phyloP scores from a whole-genome alignment of 1,140 invertebrate species.

The Drosophila fuyamai region DNA sequence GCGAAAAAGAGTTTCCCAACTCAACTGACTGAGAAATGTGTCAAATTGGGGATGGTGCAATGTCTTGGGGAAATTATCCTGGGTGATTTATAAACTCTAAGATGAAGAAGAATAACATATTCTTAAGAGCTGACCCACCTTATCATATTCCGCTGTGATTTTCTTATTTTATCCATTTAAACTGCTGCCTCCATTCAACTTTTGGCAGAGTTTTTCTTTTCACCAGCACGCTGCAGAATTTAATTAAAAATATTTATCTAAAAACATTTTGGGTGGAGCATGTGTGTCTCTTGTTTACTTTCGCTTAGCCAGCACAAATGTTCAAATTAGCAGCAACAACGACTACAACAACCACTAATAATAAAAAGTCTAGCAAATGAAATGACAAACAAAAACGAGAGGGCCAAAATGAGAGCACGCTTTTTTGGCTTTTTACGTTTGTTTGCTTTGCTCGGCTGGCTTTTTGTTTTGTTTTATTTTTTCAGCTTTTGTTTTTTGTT shows the following conservation, averaged over 20 bases:
- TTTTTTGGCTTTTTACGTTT: slow-evolving; percentile 56
- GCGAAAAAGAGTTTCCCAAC: slow-evolving; percentile 15
- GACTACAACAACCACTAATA: slow-evolving; percentile 54
- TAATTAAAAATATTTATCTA: slow-evolving; percentile 63
- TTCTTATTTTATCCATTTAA: neutral
- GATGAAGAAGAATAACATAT: neutral
- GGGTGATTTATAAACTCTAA: slow-evolving; percentile 20
- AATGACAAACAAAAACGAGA: slow-evolving; percentile 57
- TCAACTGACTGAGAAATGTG: slow-evolving; percentile 24
- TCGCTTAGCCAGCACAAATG: slow-evolving; percentile 62
- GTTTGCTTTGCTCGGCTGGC: slow-evolving; percentile 12
- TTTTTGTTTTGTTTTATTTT: slow-evolving; percentile 9
- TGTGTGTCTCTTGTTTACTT: slow-evolving; percentile 69
- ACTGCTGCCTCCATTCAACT: slow-evolving; percentile 21
- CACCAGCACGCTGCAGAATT: slow-evolving; percentile 24
- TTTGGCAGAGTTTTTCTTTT: slow-evolving; percentile 36
- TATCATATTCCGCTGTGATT: neutral
- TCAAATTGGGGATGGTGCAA: slow-evolving; percentile 27
- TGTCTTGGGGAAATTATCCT: slow-evolving; percentile 21
- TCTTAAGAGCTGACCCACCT: neutral
- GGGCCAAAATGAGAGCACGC: slow-evolving; percentile 71
- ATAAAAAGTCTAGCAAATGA: slow-evolving; percentile 63
- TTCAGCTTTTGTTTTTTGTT: slow-evolving; percentile 11
- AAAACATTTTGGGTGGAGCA: slow-evolving; percentile 56
- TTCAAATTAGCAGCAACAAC: slow-evolving; percentile 73